phyloP scores from a whole-genome alignment of 2,888 invertebrate genomes.

The Eupithecia subfuscata region DNA sequence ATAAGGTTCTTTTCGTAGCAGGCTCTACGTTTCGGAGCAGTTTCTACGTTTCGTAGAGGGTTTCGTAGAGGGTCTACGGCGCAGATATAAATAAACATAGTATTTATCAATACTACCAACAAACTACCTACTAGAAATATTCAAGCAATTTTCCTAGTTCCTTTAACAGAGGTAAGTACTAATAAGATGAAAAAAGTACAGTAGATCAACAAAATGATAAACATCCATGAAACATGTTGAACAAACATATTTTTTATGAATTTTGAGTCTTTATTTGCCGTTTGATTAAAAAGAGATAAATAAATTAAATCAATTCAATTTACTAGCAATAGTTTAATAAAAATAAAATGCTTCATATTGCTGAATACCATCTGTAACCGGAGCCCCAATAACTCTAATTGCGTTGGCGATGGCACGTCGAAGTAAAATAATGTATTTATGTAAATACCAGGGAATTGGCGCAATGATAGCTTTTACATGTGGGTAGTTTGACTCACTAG shows the following conservation, averaged over 20 bases:
- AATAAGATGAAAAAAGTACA: too few species aligned
- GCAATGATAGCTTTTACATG: conserved; percentile 66
- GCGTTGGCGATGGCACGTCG: conserved; percentile 56
- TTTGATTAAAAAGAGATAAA: too few species aligned
- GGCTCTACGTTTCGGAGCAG: not conserved
- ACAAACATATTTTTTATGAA: too few species aligned
- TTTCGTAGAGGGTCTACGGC: not conserved
- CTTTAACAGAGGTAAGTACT: too few species aligned
- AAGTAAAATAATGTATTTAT: conserved; percentile 70
- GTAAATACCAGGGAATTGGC: conserved; percentile 62
- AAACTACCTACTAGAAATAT: too few species aligned
- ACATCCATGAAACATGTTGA: too few species aligned
- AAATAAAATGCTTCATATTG: conserved; percentile 7
- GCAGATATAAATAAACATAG: not conserved
- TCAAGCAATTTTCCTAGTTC: too few species aligned
- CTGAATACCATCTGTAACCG: conserved; percentile 52
- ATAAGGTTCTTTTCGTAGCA: not conserved
- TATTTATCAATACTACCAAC: too few species aligned
- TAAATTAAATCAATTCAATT: too few species aligned
- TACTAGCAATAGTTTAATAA: not conserved
- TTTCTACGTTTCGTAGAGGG: not conserved
- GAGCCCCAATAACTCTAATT: conserved; percentile 63
- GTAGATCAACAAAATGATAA: too few species aligned
- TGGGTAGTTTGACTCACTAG: conserved; percentile 15
- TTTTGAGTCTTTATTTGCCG: too few species aligned